Conservation (phyloP, 2,888 invertebrate genomes). For the Andrena camellia region DNA sequence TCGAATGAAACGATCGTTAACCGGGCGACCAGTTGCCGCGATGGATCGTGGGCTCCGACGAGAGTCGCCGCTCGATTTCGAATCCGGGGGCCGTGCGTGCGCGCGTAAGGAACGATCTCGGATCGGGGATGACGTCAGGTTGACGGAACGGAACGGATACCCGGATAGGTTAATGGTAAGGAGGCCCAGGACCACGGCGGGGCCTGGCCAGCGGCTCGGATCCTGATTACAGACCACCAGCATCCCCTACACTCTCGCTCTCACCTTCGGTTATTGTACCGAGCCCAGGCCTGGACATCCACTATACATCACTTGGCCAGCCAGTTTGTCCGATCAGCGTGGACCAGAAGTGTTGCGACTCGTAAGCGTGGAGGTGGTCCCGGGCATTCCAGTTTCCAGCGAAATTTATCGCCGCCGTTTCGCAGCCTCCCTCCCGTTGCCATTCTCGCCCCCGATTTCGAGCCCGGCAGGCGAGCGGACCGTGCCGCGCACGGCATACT, state of each 20-base stretch:
- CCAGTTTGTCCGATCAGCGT: constrained; percentile 79
- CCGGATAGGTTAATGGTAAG: constrained; percentile 82
- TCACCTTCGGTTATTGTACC: constrained; percentile 81
- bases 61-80: neutral
- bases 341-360: constrained; percentile 77
- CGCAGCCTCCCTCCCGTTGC: constrained; percentile 63
- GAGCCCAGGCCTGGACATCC: constrained; percentile 70
- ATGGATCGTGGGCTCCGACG: neutral
- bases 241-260: constrained; percentile 84
- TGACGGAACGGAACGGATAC: constrained; percentile 74
- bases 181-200: constrained; percentile 77
- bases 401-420: constrained; percentile 82
- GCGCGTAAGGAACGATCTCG: constrained; percentile 66
- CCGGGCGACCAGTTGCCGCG: neutral
- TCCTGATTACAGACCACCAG: constrained; percentile 84
- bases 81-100: constrained; percentile 33
- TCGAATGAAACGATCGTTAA: neutral
- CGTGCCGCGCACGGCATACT: neutral
- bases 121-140: constrained; percentile 74
- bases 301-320: constrained; percentile 80
- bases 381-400: constrained; percentile 80
- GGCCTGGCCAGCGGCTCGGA: constrained; percentile 78
- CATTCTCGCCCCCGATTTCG: constrained; percentile 19
- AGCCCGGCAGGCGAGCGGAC: neutral
- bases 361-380: constrained; percentile 79